Conservation (phyloP, 2,113 vertebrate species). For the Cyanistes caeruleus region DNA sequence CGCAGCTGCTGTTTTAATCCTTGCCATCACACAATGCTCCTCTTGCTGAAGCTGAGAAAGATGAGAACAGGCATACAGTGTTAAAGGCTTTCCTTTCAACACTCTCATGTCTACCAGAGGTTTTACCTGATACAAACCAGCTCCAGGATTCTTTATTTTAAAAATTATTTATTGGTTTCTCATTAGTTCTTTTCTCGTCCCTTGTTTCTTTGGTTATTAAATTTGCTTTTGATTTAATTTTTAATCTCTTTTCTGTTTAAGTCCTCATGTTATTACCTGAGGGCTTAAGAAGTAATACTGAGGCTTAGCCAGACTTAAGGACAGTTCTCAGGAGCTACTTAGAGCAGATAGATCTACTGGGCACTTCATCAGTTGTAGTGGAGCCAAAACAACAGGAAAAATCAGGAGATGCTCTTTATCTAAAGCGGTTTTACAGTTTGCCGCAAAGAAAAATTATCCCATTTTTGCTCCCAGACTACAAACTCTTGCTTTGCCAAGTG, state of each 20-base stretch:
- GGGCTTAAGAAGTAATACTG: background rate
- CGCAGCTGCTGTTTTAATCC: background rate
- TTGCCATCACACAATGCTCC: background rate
- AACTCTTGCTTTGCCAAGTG: constrained; percentile 74
- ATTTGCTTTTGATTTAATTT: background rate
- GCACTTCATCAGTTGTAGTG: background rate
- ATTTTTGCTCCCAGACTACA: constrained; percentile 71
- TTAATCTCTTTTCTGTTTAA: background rate
- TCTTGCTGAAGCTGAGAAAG: background rate
- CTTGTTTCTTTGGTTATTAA: background rate
- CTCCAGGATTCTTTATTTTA: background rate
- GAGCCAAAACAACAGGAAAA: background rate
- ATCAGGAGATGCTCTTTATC: constrained; percentile 22
- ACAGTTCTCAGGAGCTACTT: background rate
- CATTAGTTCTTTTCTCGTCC: background rate
- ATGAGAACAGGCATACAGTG: background rate
- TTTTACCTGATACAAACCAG: background rate
- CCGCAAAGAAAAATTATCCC: constrained; percentile 60
- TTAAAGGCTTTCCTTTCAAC: background rate
- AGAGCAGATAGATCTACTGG: background rate
- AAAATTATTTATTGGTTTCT: background rate
- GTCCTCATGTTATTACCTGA: background rate
- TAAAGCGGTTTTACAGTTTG: constrained; percentile 20
- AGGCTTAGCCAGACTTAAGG: background rate
- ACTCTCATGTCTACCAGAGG: background rate